phyloP scores from a whole-genome alignment of 1,140 invertebrate species.

The Apis florea region DNA sequence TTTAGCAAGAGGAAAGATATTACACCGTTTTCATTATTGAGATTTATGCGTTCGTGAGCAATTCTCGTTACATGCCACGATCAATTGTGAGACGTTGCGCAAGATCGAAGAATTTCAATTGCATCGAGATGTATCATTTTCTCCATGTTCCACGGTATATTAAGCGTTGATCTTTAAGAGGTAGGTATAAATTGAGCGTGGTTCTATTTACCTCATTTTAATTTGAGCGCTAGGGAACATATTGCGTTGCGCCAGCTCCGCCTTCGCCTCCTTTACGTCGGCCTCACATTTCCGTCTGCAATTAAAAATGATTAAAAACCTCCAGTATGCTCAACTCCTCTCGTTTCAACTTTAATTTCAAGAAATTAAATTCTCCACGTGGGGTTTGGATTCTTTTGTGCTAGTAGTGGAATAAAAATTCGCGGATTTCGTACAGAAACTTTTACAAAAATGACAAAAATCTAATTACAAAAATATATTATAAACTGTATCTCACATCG shows the following conservation, averaged over 20 bases:
- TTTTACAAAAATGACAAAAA: too few species aligned
- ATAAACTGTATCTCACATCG: too few species aligned
- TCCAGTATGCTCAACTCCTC: neutral
- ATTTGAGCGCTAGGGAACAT: constrained; percentile 85
- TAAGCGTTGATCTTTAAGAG: neutral
- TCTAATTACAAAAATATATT: too few species aligned
- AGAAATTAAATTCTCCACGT: too few species aligned
- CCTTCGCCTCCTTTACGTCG: constrained; percentile 83
- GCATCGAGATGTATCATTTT: constrained; percentile 22
- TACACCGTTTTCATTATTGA: neutral
- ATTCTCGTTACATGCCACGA: neutral
- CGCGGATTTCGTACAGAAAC: too few species aligned
- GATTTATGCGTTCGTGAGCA: neutral
- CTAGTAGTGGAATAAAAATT: too few species aligned
- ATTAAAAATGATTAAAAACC: constrained; percentile 57
- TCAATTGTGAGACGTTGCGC: neutral
- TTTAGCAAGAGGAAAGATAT: neutral
- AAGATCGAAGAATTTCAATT: constrained; percentile 19
- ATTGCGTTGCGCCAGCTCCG: constrained; percentile 81
- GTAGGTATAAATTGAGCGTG: neutral
- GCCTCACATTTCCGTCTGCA: constrained; percentile 82
- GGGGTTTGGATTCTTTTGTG: too few species aligned
- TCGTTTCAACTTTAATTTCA: too few species aligned
- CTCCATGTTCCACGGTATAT: neutral
- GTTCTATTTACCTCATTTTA: constrained; percentile 83